Evolutionary conservation across 2,113 vertebrate genomes (phyloP), one percentile per base, ranked within the genome.

Genomic region (Chaenocephalus aceratus): DNA sequence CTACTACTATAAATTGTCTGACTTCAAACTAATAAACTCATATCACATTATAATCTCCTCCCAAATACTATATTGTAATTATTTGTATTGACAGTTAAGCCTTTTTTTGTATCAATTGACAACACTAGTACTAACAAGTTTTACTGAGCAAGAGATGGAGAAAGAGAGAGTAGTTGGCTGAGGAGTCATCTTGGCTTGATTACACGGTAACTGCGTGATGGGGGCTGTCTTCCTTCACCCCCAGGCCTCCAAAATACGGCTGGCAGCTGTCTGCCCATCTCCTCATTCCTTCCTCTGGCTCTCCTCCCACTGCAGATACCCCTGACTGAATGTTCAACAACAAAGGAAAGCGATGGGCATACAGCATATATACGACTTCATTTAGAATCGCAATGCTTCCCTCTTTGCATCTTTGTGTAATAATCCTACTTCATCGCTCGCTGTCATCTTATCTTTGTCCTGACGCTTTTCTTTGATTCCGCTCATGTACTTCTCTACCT

Each of bases 171-270:
- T 18, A 16, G 54, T 14, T 54, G 76, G 5, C 18, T 18, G 21
- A 30, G 78, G 63, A 77, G 71, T 82, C 65, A 78, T 75, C 21
- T 76, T 59, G 81, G 86, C 75, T 80, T 78, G 79, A 85, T 86
- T 79, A 83, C 81, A 82, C 30, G 77, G 85, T 83, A 23, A 76
- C 49, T 60, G 66, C 68, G 5, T 82, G 53, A 64, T 58, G 2
- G 71, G 68, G 67, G 63, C 62, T 45, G 57, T 72, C 77, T 67
- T 80, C 56, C 66, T 77, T 74, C 57, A 79, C 74, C 64, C 46
- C 44, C 4, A 72, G 79, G 52, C 8, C 18, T 52, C 53, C 63
- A 71, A 70, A 77, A 58, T 60, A 79, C 30, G 3, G 46, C 68
- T 80, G 80, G 82, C 77, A 87, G 75, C 75, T 83, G 74, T 70